Conservation (phyloP, 1,140 invertebrate genomes). For the Bombus superbus region DNA sequence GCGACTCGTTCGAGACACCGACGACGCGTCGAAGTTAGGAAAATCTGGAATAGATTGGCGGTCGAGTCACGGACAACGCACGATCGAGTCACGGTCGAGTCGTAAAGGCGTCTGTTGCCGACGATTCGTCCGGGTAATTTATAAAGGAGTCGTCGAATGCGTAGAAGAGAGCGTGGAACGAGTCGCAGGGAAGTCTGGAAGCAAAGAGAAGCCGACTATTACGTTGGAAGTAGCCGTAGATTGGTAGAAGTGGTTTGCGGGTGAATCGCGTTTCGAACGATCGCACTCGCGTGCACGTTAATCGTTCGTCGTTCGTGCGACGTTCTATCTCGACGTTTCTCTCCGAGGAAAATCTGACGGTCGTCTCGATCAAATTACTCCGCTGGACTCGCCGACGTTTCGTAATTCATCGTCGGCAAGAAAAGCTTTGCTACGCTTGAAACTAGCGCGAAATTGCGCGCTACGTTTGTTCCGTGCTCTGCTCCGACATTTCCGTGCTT, state of each 20-base stretch:
- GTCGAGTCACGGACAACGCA: constrained; percentile 4
- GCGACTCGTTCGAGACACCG: not conserved
- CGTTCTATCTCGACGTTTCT: not conserved
- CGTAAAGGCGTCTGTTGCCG: not conserved
- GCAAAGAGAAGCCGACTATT: not conserved
- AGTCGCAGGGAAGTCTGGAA: too few relatives aligned
- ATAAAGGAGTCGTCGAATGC: not conserved
- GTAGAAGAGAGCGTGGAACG: not conserved
- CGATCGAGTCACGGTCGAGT: not conserved
- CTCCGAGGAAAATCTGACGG: not conserved
- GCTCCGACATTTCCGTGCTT: too few relatives aligned
- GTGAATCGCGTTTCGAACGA: not conserved
- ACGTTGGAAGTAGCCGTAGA: too few relatives aligned
- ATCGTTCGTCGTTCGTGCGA: not conserved
- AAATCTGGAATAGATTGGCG: not conserved
- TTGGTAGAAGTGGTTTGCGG: too few relatives aligned
- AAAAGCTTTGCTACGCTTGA: too few relatives aligned
- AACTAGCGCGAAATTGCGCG: too few relatives aligned
- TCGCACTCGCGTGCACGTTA: not conserved
- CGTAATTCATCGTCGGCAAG: not conserved
- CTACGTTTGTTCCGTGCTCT: rapidly evolving
- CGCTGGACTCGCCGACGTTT: not conserved
- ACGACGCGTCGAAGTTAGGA: not conserved
- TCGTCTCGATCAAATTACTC: not conserved
- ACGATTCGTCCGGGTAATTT: not conserved